Base-by-base conservation (phyloP, 2,113 vertebrate species). In the Columba livia region DNA sequence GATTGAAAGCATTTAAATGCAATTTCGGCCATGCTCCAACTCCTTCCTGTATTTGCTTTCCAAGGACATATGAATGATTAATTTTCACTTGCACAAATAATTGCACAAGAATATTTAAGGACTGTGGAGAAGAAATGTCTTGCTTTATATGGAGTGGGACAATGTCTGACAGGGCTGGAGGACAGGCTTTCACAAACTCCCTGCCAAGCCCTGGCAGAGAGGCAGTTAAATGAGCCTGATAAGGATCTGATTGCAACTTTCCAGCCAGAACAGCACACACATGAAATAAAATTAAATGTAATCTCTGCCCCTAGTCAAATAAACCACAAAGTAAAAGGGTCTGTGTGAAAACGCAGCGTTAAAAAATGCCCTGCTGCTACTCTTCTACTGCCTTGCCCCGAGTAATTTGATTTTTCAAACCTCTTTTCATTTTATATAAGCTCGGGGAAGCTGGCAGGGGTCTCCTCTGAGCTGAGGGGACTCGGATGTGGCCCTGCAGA, bases 121-220 rank as follows among this genome's bases (percentile, higher is more conserved):
- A 48, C 36, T 61, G 31, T 15, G 77, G 12, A 84, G 81, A 58
- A 95, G 91, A 58, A 40, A 84, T 50, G 51, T 57, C 92, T 93
- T 87, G 89, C 90, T 96, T 95, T 95, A 94, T 94, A 97, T 85
- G 90, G 90, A 90, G 56, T 5, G 24, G 85, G 69, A 86, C 80
- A 79, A 74, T 1, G 32, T 50, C 85, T 95, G 83, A 72, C 79
- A 75, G 61, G 47, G 44, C 79, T 79, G 32, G 9, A 6, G 83
- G 57, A 90, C 73, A 77, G 73, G 34, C 85, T 89, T 88, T 62
- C 57, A 79, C 40, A 53, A 81, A 67, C 56, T 92, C n/a, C 25
- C 50, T 95, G 93, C 88, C 92, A 94, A 92, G 62, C 28, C 70
- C 70, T 92, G 80, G 90, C 96, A 96, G 42, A 92, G 31, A 95